phyloP scores from a whole-genome alignment of 2,797 vertebrate genomes.

The Luscinia megarhynchos region DNA sequence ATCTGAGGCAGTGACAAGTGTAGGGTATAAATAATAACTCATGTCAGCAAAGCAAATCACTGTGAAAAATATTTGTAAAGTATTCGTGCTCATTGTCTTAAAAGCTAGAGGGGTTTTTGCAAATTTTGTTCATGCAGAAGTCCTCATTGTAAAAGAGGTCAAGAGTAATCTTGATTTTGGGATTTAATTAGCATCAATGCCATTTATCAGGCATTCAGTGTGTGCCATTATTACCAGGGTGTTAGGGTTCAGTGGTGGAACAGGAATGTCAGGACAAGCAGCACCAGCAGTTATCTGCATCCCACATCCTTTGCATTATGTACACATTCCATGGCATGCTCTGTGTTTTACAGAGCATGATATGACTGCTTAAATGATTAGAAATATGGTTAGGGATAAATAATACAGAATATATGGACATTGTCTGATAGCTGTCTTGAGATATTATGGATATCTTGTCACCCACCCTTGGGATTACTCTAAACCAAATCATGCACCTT shows the following conservation, averaged over 20 bases:
- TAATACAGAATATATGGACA: neutral
- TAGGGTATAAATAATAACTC: neutral
- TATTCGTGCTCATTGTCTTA: neutral
- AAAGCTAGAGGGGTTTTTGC: neutral
- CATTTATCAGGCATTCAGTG: neutral
- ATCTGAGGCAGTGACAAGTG: neutral
- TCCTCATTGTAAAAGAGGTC: neutral
- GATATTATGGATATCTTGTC: neutral
- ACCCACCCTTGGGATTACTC: neutral
- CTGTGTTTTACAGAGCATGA: neutral
- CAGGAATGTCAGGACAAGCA: neutral
- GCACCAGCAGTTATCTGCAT: neutral
- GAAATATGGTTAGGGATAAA: neutral
- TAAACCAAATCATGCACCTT: neutral
- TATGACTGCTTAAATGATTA: neutral
- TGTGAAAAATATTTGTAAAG: neutral
- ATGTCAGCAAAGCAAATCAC: neutral
- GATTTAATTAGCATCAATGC: neutral
- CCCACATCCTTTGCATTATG: neutral
- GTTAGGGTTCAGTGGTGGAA: neutral
- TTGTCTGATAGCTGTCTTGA: neutral
- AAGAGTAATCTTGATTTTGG: neutral
- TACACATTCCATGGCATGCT: neutral
- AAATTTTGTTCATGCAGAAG: neutral
- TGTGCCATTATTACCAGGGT: neutral